phyloP scores from a whole-genome alignment of 1,140 invertebrate species.

The Ips nitidus region DNA sequence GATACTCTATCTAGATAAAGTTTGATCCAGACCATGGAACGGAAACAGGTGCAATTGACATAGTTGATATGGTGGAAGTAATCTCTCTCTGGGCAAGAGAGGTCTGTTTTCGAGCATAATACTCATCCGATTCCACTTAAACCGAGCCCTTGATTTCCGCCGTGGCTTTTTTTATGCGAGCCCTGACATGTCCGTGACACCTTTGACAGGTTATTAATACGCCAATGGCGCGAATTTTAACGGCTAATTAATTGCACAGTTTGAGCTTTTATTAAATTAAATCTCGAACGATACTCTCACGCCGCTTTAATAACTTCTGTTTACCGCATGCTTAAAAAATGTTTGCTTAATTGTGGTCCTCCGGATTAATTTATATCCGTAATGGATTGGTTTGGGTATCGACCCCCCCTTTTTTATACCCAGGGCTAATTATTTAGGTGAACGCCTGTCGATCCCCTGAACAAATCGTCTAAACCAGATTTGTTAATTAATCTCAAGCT shows the following conservation, averaged over 20 bases:
- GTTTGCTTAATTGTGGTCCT: constrained; percentile 16
- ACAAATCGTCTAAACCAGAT: too few species aligned
- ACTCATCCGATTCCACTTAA: constrained; percentile 35
- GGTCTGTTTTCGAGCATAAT: constrained; percentile 31
- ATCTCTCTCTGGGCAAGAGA: constrained; percentile 28
- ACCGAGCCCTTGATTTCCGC: constrained; percentile 25
- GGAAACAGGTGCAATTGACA: constrained; percentile 36
- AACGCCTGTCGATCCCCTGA: too few species aligned
- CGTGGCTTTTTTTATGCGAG: constrained; percentile 20
- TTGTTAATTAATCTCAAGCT: too few species aligned
- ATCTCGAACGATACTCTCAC: constrained; percentile 26
- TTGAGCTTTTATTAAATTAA: constrained; percentile 24
- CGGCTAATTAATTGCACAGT: constrained; percentile 31
- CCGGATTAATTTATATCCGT: constrained; percentile 24
- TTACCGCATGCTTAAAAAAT: constrained; percentile 25
- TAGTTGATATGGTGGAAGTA: constrained; percentile 34
- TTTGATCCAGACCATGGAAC: constrained; percentile 31
- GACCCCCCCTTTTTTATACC: too few species aligned
- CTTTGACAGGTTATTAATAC: constrained; percentile 36
- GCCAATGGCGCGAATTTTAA: constrained; percentile 30
- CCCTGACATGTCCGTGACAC: constrained; percentile 32
- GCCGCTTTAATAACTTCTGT: constrained; percentile 21
- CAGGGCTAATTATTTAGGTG: too few species aligned
- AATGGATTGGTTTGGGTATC: too few species aligned
- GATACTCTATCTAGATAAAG: constrained; percentile 18